phyloP scores from a whole-genome alignment of 2,888 invertebrate genomes.

The Gasteruption jaculator region DNA sequence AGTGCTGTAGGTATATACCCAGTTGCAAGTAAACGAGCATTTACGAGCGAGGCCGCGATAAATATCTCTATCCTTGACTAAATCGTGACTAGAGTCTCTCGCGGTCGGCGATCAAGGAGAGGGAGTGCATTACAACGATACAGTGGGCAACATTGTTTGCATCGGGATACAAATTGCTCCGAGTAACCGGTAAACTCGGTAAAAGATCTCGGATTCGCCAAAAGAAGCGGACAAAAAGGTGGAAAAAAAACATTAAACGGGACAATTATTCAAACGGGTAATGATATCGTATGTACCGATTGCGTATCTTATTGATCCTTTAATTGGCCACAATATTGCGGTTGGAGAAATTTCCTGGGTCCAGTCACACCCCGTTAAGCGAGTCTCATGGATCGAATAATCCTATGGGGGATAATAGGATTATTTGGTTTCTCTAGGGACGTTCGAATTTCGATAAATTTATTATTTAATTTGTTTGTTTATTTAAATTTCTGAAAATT shows the following conservation, averaged over 20 bases:
- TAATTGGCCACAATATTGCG: no score
- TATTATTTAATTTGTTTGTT: no score
- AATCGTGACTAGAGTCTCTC: constrained; percentile 49
- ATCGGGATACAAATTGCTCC: constrained; percentile 44
- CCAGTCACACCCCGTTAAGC: no score
- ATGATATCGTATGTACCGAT: no score
- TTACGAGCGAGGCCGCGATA: constrained; percentile 47
- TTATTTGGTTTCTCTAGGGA: no score
- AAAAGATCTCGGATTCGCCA: constrained; percentile 3
- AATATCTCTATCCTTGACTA: constrained; percentile 49
- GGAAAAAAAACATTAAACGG: no score
- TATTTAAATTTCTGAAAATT: no score
- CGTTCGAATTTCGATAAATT: no score
- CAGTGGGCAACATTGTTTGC: constrained; percentile 43
- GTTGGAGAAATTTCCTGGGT: no score
- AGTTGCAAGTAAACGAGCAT: constrained; percentile 41
- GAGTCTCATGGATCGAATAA: no score
- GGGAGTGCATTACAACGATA: constrained; percentile 38
- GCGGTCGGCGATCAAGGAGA: constrained; percentile 29
- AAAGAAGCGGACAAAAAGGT: constrained; percentile 5
- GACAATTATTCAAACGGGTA: not conserved
- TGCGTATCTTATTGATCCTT: no score
- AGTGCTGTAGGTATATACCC: constrained; percentile 14
- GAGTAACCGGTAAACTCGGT: constrained; percentile 11
- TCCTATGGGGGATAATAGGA: no score